Evolutionary conservation across 2,888 invertebrate genomes (phyloP), one percentile per base, ranked within the genome.

Genomic region (Dicyrtomina minuta): DNA sequence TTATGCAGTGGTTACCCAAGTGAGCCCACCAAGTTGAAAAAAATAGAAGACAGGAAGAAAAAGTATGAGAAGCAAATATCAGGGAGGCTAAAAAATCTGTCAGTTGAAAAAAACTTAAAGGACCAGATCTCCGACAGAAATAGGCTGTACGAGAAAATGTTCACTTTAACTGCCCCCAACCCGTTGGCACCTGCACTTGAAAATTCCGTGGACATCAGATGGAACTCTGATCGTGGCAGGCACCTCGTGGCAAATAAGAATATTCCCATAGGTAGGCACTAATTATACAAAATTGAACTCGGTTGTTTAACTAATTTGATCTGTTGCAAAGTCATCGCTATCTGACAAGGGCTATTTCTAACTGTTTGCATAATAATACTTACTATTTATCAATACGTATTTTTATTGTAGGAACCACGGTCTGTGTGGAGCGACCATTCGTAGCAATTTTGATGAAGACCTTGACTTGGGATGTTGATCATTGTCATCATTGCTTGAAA

Each of bases 1-100:
- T 83, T 89, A 12, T 62, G 27, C 8, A 70, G 58, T 22, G 72
- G n/a, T n/a, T 72, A 72, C 46, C 51, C 64, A 12, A 58, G 27
- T 0, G 26, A 55, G 1, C n/a, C n/a, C n/a, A n/a, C n/a, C n/a
- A 43, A 62, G 33, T 24, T 44, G 15, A 44, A 17, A 13, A 71
- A 73, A 20, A 20, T 74, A 22, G 70, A 73, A 15, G 71, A 72
- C 2, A 46, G 70, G n/a, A 33, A 56, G 17, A 26, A 13, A 2
- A 72, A 73, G 56, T 69, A 67, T 43, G 27, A 55, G 15, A 53
- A 70, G n/a, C n/a, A n/a, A n/a, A n/a, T n/a, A n/a, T n/a, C n/a
- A n/a, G n/a, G n/a, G n/a, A n/a, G n/a, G n/a, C n/a, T n/a, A n/a
- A n/a, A n/a, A n/a, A n/a, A n/a, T n/a, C n/a, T n/a, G n/a, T n/a